Conservation (phyloP, 2,888 invertebrate genomes). For the Parelbella ahira region DNA sequence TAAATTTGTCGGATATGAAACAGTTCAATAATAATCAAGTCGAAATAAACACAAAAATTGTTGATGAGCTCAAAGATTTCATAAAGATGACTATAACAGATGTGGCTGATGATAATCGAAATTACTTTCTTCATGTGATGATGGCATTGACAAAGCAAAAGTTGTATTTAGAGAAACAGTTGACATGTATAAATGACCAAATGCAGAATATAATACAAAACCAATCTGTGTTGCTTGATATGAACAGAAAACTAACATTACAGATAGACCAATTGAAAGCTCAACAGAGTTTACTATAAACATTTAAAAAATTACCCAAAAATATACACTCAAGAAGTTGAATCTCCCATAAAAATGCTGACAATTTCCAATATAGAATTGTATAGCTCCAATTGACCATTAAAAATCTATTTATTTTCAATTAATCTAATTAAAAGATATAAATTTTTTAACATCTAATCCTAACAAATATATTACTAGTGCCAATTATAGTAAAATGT, state of each 20-base stretch:
- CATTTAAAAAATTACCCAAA: not conserved
- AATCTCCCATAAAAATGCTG: not conserved
- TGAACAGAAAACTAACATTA: conserved; percentile 69
- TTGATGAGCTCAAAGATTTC: conserved; percentile 68
- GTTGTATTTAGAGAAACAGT: conserved; percentile 66
- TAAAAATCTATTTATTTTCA: not conserved
- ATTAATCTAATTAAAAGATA: too few relatives aligned
- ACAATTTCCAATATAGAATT: too few relatives aligned
- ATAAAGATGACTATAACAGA: conserved; percentile 59
- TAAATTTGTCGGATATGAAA: conserved; percentile 43
- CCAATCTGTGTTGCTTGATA: conserved; percentile 67
- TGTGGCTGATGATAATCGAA: conserved; percentile 64
- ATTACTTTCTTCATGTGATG: conserved; percentile 70
- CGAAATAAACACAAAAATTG: conserved; percentile 42
- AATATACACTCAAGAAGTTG: not conserved
- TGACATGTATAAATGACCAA: conserved; percentile 53
- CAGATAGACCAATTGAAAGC: conserved; percentile 70
- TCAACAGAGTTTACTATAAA: conserved; percentile 38
- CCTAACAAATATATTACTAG: not conserved
- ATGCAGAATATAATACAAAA: conserved; percentile 55
- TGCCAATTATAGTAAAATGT: conserved; percentile 9
- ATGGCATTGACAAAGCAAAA: conserved; percentile 74
- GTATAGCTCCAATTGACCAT: too few relatives aligned
- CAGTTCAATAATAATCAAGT: conserved; percentile 32
- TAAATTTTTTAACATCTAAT: not conserved